phyloP scores from a whole-genome alignment of 2,888 invertebrate species.

The Chromoteleia sp. region DNA sequence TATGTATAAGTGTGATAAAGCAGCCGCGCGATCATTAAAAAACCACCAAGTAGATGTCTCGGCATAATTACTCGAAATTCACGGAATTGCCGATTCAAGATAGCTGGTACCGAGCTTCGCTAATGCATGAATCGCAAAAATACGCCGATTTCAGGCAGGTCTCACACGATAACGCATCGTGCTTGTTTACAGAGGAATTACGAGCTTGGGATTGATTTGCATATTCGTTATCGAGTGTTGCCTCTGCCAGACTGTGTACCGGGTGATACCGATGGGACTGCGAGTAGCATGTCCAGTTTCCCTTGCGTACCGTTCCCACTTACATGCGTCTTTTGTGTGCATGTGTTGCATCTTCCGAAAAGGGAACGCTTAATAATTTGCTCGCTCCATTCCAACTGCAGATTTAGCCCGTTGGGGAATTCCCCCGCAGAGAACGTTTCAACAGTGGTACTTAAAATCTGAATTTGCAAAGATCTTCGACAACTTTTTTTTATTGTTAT shows the following conservation, averaged over 20 bases:
- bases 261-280: constrained; percentile 53
- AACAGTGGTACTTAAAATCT: too few relatives aligned
- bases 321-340: constrained; percentile 26
- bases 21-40: constrained; percentile 46
- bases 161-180: constrained; percentile 62
- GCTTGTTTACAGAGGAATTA: constrained; percentile 68
- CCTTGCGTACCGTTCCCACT: constrained; percentile 17
- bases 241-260: constrained; percentile 49
- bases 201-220: constrained; percentile 68
- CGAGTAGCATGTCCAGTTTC: constrained; percentile 56
- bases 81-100: constrained; percentile 64
- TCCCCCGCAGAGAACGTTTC: constrained; percentile 67
- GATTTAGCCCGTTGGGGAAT: constrained; percentile 70
- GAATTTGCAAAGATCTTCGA: constrained; percentile 17
- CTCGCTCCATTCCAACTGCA: constrained; percentile 71
- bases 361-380: constrained; percentile 79
- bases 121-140: constrained; percentile 66
- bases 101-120: constrained; percentile 64
- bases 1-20: constrained; percentile 60
- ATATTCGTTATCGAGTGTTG: constrained; percentile 66
- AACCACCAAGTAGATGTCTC: constrained; percentile 35
- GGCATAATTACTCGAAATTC: constrained; percentile 67
- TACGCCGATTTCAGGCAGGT: constrained; percentile 60
- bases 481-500: too few relatives aligned
- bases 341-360: constrained; percentile 72